These are phyloP conservation scores for Onychomys leucogaster DNA, from an alignment of 2,797 vertebrate species.

Conservation along the genomic window DNA sequence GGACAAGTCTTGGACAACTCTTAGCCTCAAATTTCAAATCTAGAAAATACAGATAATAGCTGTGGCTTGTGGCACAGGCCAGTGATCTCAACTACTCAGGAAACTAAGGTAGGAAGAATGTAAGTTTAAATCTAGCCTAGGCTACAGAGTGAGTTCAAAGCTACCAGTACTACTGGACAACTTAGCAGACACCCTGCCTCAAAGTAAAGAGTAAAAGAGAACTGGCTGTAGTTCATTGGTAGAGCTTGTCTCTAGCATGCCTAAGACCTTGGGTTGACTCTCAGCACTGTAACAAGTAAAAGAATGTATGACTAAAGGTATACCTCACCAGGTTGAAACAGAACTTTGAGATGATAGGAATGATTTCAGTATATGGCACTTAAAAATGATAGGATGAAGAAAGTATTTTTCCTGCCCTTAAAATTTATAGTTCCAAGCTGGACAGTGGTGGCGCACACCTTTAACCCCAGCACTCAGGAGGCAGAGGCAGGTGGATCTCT, in stretches of 20 bases:
- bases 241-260: neutral
- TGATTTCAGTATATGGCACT: conserved; percentile 25
- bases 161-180: neutral
- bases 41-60: conserved; percentile 36
- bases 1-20: conserved; percentile 23
- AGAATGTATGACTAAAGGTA: neutral
- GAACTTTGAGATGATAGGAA: neutral
- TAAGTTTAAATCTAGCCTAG: neutral
- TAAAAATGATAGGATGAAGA: conserved; percentile 40
- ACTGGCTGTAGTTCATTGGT: neutral
- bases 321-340: neutral
- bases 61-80: neutral
- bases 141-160: neutral
- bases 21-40: conserved; percentile 25
- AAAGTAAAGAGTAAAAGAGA: neutral
- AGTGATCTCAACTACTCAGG: neutral
- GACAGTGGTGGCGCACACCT: too few species aligned
- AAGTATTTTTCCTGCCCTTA: conserved; percentile 57
- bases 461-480: too few species aligned
- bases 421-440: conserved; percentile 51
- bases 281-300: neutral
- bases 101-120: neutral
- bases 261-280: neutral
- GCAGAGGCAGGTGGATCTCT: too few species aligned
- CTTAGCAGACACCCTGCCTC: neutral